Conservation (phyloP, 1,140 invertebrate genomes). For the Drosophila leontia region DNA sequence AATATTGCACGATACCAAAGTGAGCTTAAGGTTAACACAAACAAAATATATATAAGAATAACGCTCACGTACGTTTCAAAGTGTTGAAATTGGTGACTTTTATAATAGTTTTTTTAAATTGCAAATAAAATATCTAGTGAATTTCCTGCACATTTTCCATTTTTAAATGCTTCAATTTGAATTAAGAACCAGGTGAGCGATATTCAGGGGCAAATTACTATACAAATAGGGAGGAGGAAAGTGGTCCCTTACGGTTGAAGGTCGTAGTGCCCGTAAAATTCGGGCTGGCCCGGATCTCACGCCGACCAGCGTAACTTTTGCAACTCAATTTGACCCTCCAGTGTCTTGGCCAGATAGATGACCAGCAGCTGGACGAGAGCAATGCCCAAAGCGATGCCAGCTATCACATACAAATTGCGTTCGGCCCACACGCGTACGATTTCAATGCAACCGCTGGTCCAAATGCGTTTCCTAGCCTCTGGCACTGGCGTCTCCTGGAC, state of each 20-base stretch:
- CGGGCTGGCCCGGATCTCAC: conserved; percentile 41
- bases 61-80: neutral
- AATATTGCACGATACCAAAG: conserved; percentile 14
- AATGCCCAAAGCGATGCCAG: conserved; percentile 91
- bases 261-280: conserved; percentile 32
- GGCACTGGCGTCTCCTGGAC: conserved; percentile 92
- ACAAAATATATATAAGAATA: neutral
- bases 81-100: too few species aligned
- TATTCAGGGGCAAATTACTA: conserved; percentile 2
- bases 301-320: conserved; percentile 91
- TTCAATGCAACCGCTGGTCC: conserved; percentile 95
- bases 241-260: neutral
- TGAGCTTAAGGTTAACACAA: neutral
- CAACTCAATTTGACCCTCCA: conserved; percentile 95
- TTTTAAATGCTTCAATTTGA: neutral
- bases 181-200: neutral
- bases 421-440: conserved; percentile 93
- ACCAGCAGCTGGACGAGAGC: conserved; percentile 94
- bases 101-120: neutral
- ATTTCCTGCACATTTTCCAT: too few species aligned
- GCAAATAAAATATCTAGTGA: too few species aligned
- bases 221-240: neutral
- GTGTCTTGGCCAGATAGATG: conserved; percentile 94
- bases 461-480: conserved; percentile 93
- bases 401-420: conserved; percentile 94